Evolutionary conservation across 2,113 vertebrate species (phyloP), one percentile per base, ranked within the genome.

Genomic region (Gallinago jamesoni): DNA sequence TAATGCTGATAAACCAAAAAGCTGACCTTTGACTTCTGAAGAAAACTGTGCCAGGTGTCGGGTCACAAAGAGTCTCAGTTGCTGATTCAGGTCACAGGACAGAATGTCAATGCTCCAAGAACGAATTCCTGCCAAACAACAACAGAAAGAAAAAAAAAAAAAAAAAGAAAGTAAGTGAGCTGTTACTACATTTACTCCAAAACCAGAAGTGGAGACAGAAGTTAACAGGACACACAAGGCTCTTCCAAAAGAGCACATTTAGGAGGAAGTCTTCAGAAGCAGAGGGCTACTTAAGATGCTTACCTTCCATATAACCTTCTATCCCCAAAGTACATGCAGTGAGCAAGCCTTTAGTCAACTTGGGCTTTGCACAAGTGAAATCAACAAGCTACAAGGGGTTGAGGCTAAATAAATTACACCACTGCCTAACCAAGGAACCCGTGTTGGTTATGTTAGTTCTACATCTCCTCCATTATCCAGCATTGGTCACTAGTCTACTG

Each of bases 31-130:
- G 96, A 99, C 98, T 95, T 99, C 98, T 76, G 99, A 98, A 14
- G 99, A 99, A 97, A 99, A 99, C 78, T 99, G 99, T 60, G 99
- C 99, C 31, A 99, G 98, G 87, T 99, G 99, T 77, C 98, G 96
- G 17, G 98, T 98, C 91, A 99, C 98, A 64, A 99, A 99, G 91
- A 99, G 98, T 96, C 97, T 98, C 93, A 99, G 98, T 64, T 99
- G 98, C 95, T 98, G 98, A 97, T 99, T 98, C 97, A 99, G 97
- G 97, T 99, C 98, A 92, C 99, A 99, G 45, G 97, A 94, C 1
- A 97, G 95, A 92, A 98, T 92, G 79, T 98, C 97, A 30, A 99
- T 96, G 35, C 98, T 98, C 99, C 99, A 99, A 33, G 99, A 99
- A 14, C 97, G 98, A 93, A 99, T 97, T 73, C 99, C 99, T 99